Evolutionary conservation across 2,797 vertebrate genomes (phyloP).

Genomic region (Staurois parvus): DNA sequence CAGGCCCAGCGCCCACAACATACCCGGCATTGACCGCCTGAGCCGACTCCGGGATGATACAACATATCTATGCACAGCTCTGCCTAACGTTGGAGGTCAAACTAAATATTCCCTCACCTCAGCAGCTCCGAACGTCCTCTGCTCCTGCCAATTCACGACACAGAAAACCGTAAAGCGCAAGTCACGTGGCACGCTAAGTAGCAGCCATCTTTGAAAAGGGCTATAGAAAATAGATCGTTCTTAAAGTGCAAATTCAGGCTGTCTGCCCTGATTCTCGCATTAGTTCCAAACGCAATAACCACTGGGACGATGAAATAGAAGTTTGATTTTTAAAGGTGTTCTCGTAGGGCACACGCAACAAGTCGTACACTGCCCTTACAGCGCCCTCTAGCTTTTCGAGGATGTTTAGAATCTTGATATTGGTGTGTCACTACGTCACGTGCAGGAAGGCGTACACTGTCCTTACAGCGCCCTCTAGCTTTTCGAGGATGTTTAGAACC

Average conservation of each 20-base stretch:
- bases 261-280: neutral
- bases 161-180: slow-evolving; percentile 1
- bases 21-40: neutral
- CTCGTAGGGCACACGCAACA: too few relatives aligned
- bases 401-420: too few relatives aligned
- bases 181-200: neutral
- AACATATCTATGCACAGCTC: neutral
- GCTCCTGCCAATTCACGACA: slow-evolving; percentile 14
- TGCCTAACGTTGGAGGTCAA: neutral
- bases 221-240: neutral
- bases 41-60: too few relatives aligned
- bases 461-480: neutral
- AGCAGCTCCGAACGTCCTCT: slow-evolving; percentile 37
- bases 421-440: too few relatives aligned
- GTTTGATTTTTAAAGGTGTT: neutral
- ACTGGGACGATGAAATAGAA: neutral
- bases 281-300: neutral
- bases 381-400: too few relatives aligned
- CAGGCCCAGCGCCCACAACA: neutral
- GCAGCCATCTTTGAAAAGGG: slow-evolving; percentile 21
- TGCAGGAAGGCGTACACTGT: neutral
- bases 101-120: slow-evolving; percentile 10
- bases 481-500: neutral
- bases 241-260: neutral
- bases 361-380: too few relatives aligned